Base-by-base conservation (phyloP, 2,797 vertebrate genomes). In the Rhinatrema bivittatum region DNA sequence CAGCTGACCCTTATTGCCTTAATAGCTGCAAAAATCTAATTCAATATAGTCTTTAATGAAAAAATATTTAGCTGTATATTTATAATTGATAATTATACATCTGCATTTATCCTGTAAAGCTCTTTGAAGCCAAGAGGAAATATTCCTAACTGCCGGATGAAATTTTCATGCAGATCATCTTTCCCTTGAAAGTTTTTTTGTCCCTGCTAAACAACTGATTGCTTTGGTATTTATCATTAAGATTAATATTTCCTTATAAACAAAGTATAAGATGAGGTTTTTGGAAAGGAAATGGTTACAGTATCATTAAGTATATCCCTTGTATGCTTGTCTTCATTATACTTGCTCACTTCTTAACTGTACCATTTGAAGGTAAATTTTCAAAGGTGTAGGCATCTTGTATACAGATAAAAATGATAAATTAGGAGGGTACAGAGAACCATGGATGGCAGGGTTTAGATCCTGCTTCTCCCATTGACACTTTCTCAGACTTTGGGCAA, bases 181-280 rank as follows among this genome's bases (percentile, higher is more conserved):
- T 46, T 35, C 29, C 11, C 15, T 13, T 36, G 28, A 18, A 56
- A 20, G n/a, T n/a, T 14, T 42, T 50, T 21, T 49, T 42, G 4
- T n/a, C 26, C 6, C 32, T n/a, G 6, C 14, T 42, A 11, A 20
- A 40, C 28, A 56, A 46, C 29, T 19, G n/a, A 46, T 37, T 30
- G 38, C 3, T 9, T 5, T 20, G 31, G 22, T 4, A 13, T 44
- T 15, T 36, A 7, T 17, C 19, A 5, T 10, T 12, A 28, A 7
- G 4, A 28, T 15, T 10, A 16, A 16, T 16, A 26, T 28, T 28
- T 26, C 7, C 28, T 16, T 11, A 11, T 28, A 10, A 15, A 7
- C 16, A 6, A 7, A 17, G 9, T 22, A 14, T 10, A 16, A 25
- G 36, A 14, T 10, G 16, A 25, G 36, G 25, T n/a, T 29, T 8